phyloP scores from a whole-genome alignment of 37 sponge, comb jelly and placozoan species.

The Haliclona indistincta region DNA sequence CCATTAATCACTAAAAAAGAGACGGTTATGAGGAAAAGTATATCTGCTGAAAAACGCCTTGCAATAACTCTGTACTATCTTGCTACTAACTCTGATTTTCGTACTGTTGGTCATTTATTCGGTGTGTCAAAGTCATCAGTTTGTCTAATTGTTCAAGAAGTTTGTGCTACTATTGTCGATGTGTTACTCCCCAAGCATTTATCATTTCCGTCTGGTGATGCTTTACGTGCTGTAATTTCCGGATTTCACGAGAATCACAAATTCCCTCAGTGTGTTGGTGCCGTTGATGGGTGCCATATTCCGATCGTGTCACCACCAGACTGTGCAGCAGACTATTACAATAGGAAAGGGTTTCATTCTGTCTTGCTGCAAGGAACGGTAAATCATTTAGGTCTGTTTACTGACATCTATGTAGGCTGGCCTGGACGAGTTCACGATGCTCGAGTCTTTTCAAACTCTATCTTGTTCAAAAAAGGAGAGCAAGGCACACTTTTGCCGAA shows the following conservation, averaged over 20 bases:
- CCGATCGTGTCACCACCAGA: constrained; percentile 28
- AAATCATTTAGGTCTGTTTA: constrained; percentile 16
- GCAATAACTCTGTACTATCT: constrained; percentile 44
- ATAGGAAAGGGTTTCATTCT: constrained; percentile 48
- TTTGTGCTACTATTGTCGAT: constrained; percentile 33
- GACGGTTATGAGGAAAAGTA: constrained; percentile 7
- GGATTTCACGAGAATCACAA: constrained; percentile 34
- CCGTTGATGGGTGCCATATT: constrained; percentile 39
- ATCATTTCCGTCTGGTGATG: constrained; percentile 29
- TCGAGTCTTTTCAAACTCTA: constrained; percentile 37
- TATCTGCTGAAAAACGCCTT: constrained; percentile 7
- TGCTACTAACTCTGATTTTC: constrained; percentile 39
- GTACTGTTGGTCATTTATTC: constrained; percentile 55
- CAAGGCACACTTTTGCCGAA: constrained; percentile 9
- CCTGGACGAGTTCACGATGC: constrained; percentile 59
- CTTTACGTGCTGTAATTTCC: constrained; percentile 24
- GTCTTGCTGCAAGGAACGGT: constrained; percentile 40
- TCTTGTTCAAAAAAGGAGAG: constrained; percentile 11
- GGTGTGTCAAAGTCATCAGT: constrained; percentile 42
- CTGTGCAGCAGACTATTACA: constrained; percentile 40
- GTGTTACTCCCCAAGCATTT: constrained; percentile 35
- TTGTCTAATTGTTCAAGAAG: constrained; percentile 34
- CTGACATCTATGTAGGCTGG: constrained; percentile 29
- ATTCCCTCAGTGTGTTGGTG: constrained; percentile 38
- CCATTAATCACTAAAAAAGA: constrained; percentile 9